Evolutionary conservation across 2,888 invertebrate genomes (phyloP).

Genomic region (Trachelus tabidus): DNA sequence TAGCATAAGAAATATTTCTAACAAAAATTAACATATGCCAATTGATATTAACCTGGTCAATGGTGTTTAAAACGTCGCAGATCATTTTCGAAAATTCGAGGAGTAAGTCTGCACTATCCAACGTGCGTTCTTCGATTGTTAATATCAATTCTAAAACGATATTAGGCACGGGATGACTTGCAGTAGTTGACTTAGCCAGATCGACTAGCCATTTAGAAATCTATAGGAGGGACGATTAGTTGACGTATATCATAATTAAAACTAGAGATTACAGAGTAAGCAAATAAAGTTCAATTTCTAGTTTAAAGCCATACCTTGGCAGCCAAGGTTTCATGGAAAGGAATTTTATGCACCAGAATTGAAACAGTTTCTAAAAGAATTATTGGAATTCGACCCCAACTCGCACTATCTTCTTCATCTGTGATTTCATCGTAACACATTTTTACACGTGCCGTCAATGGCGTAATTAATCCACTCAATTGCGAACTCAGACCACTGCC

Average conservation of each 20-base stretch:
- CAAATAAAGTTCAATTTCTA: not conserved
- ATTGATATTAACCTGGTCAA: conserved; percentile 61
- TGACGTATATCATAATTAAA: not conserved
- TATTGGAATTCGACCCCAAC: conserved; percentile 37
- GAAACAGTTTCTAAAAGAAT: conserved; percentile 52
- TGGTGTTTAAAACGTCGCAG: conserved; percentile 63
- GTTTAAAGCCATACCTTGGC: not conserved
- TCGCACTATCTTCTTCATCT: conserved; percentile 34
- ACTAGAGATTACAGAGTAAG: not conserved
- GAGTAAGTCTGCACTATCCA: conserved; percentile 49
- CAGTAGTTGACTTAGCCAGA: conserved; percentile 28
- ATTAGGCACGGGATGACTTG: conserved; percentile 33
- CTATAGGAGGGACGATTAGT: conserved; percentile 20
- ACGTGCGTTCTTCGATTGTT: conserved; percentile 48
- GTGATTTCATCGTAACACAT: conserved; percentile 31
- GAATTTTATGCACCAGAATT: conserved; percentile 46
- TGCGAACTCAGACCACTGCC: conserved; percentile 33
- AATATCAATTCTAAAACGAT: conserved; percentile 48
- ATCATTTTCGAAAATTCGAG: conserved; percentile 66
- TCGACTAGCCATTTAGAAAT: conserved; percentile 44
- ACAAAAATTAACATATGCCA: not conserved
- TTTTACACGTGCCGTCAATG: conserved; percentile 40
- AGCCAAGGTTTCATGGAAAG: conserved; percentile 32
- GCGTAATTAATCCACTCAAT: conserved; percentile 40
- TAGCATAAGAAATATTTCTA: not conserved